A percentile compares a stretch with the other conserved stretches of the same genome.
These are phyloP conservation scores for Melierax canorus DNA, from an alignment of 2,113 vertebrate species.

Conservation along the genomic window DNA sequence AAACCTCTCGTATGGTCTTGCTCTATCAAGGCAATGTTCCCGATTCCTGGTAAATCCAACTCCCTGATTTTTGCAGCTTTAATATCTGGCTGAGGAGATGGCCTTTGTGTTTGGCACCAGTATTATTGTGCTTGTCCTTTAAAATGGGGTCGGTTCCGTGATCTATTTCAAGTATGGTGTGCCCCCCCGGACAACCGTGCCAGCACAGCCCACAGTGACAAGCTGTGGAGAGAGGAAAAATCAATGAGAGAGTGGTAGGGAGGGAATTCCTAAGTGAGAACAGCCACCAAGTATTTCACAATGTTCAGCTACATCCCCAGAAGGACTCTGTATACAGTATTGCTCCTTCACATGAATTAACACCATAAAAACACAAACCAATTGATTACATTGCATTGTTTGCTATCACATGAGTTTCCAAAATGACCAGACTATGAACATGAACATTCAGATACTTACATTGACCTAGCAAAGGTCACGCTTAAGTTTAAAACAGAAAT, in stretches of 20 bases:
- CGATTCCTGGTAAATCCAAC: not conserved
- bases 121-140: not conserved
- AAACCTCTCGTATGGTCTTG: accelerated
- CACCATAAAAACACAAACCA: not conserved
- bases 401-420: not conserved
- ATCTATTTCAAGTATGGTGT: not conserved
- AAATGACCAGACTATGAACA: not conserved
- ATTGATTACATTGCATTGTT: not conserved
- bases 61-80: not conserved
- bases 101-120: not conserved
- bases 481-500: not conserved
- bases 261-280: not conserved
- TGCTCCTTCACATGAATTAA: not conserved
- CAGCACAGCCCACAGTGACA: not conserved
- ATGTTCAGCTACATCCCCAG: not conserved
- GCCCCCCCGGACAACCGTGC: not conserved
- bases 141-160: not conserved
- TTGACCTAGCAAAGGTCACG: not conserved
- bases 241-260: not conserved
- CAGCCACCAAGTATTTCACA: not conserved
- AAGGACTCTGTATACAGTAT: not conserved
- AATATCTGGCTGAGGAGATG: not conserved
- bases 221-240: not conserved
- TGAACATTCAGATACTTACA: not conserved
- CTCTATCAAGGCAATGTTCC: not conserved